phyloP scores from a whole-genome alignment of 2,888 invertebrate genomes.

The Dioctria rufipes region DNA sequence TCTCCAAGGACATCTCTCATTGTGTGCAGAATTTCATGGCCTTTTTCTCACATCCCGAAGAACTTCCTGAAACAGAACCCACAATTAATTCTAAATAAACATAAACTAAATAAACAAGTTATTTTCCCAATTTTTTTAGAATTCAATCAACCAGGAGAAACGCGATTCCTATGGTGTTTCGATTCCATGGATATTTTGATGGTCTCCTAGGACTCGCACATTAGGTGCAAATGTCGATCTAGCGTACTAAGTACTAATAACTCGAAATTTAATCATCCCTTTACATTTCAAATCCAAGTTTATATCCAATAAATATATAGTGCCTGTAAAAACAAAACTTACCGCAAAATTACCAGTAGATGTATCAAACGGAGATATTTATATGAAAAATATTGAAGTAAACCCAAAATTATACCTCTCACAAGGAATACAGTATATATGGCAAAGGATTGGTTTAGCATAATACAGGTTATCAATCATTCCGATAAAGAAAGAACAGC shows the following conservation, averaged over 20 bases:
- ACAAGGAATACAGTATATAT: background rate
- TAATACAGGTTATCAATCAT: too few species aligned
- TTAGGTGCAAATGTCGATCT: constrained; percentile 33
- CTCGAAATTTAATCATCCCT: background rate
- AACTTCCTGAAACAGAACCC: too few species aligned
- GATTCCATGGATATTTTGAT: constrained; percentile 26
- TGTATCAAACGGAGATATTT: background rate
- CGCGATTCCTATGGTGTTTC: background rate
- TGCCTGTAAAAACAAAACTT: constrained; percentile 1
- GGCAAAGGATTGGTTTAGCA: too few species aligned
- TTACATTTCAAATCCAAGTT: constrained; percentile 46
- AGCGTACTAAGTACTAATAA: constrained; percentile 20
- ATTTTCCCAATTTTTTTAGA: background rate
- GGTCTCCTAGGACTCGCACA: constrained; percentile 38
- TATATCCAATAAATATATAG: constrained; percentile 23
- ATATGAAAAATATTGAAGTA: background rate
- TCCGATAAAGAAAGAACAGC: background rate
- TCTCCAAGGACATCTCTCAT: too few species aligned
- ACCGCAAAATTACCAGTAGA: background rate
- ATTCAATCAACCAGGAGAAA: background rate
- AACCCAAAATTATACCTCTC: background rate
- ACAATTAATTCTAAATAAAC: too few species aligned
- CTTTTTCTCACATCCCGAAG: too few species aligned
- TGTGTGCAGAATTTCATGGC: too few species aligned
- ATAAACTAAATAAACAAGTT: background rate